These are phyloP conservation scores for Conistra vaccinii DNA, from an alignment of 2,888 invertebrate species.

Conservation along the genomic window DNA sequence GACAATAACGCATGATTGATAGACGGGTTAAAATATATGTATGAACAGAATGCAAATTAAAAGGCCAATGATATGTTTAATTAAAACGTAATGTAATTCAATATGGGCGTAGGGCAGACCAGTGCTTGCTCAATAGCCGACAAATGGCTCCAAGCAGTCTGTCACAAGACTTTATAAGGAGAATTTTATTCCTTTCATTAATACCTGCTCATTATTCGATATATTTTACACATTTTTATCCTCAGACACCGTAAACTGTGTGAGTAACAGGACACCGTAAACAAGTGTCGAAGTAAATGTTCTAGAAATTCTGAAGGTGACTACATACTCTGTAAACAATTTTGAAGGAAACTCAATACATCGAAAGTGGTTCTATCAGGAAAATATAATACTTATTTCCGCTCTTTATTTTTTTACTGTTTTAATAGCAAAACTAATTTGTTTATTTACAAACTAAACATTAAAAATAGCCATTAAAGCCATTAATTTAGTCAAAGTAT, in stretches of 20 bases:
- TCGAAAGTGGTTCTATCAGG: not conserved
- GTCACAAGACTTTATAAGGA: slow-evolving; percentile 61
- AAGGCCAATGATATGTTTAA: slow-evolving; percentile 63
- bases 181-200: slow-evolving; percentile 57
- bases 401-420: slow-evolving; percentile 34
- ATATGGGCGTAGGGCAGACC: slow-evolving; percentile 66
- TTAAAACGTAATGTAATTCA: slow-evolving; percentile 63
- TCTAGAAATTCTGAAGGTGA: slow-evolving; percentile 55
- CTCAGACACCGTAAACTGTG: slow-evolving; percentile 43
- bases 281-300: slow-evolving; percentile 47
- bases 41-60: slow-evolving; percentile 67
- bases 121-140: slow-evolving; percentile 52
- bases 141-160: slow-evolving; percentile 76
- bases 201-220: slow-evolving; percentile 39
- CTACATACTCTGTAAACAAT: slow-evolving; percentile 20
- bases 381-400: slow-evolving; percentile 27
- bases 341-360: slow-evolving; percentile 36
- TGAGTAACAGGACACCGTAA: too few species aligned
- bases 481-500: slow-evolving; percentile 56
- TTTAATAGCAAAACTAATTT: slow-evolving; percentile 39
- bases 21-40: slow-evolving; percentile 63
- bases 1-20: slow-evolving; percentile 67
- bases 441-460: slow-evolving; percentile 51
- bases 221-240: slow-evolving; percentile 47
- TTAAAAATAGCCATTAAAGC: slow-evolving; percentile 49